Evolutionary conservation across 2,888 invertebrate genomes (phyloP), one percentile per base, ranked within the genome.

Genomic region (Coelogynopora nodosa): DNA sequence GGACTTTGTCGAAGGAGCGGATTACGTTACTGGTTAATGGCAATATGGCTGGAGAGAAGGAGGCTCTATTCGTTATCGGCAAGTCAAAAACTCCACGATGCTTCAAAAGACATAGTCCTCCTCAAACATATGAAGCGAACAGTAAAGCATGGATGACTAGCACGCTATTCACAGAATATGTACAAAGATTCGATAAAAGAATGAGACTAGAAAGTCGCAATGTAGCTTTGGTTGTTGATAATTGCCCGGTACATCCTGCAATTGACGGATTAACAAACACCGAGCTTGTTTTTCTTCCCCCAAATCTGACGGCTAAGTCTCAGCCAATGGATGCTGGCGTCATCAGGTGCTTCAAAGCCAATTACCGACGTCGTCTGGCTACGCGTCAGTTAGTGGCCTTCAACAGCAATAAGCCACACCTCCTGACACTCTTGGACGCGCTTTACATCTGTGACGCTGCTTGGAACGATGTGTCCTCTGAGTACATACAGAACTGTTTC

Each of bases 321-420:
- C 89, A 90, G 74, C 89, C 90, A 0, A 89, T 89, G 88, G 88
- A 89, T 85, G 88, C 89, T 81, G 89, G 89, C 0, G 88, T 90
- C 26, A 89, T 89, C 13, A 85, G 88, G n/a, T 87, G 87, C 67
- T 85, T 89, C 0, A 88, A 89, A 49, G 27, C 18, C 27, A 67
- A 80, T 84, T 67, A 82, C 28, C 26, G 18, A 49, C 74, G 2
- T 13, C 27, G 74, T 74, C 23, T 74, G 74, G 74, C 74, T 13
- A 74, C 23, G 10, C 74, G 74, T 2, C 74, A 74, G 74, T 28
- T 82, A 31, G 18, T 27, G 18, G 83, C 83, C 2, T 82, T 82
- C 28, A 82, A 82, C 83, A 31, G 2, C 18, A 13, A 82, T 5
- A 82, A 31, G 18, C 5, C 83, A 5, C 28, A 5, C 49, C 13